Base-by-base conservation (phyloP, 2,797 vertebrate genomes). In the Melanogrammus aeglefinus region DNA sequence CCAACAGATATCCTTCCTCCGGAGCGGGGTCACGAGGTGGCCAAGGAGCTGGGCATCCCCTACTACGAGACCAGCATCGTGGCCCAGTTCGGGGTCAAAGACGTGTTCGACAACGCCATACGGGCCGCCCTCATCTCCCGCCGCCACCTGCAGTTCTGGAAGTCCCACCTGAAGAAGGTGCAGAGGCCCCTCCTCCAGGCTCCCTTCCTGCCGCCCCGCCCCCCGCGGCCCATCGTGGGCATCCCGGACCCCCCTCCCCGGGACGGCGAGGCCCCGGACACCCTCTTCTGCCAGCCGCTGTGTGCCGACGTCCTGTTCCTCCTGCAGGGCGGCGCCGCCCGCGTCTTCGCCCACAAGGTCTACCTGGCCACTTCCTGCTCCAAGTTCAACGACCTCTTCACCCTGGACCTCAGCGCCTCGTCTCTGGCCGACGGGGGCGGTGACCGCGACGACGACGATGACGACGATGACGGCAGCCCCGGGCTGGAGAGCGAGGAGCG, bases 31-130 rank as follows among this genome's bases (percentile, higher is more conserved):
- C 96, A 97, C 0, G 96, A 97, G 87, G 96, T 97, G 76, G 96
- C 96, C 77, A 96, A 96, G 87, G 96, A 97, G 82, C 94, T 97
- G 81, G 96, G 96, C 0, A 91, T 97, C 36, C 96, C 96, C 0
- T 97, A 97, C 91, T 97, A 94, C 0, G 96, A 97, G 92, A 97
- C 96, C 82, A 97, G 96, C 74, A 95, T 97, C 74, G 96, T 97
- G 27, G 96, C 96, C 16, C 96, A 97, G 91, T 97, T 97, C 1
- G 96, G 96, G 36, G 94, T 97, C 79, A 97, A 97, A 90, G 96
- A 97, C 7, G 96, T 97, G 74, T 97, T 97, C 1, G 96, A 97
- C 91, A 97, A 97, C 6, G 96, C 96, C 80, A 97, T 97, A 88
- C 95, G 96, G 0, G 96, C 96, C 0, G 96, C 96, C 10, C 96